These are phyloP conservation scores for Mastacembelus armatus DNA, from an alignment of 2,797 vertebrate genomes.

Conservation along the genomic window DNA sequence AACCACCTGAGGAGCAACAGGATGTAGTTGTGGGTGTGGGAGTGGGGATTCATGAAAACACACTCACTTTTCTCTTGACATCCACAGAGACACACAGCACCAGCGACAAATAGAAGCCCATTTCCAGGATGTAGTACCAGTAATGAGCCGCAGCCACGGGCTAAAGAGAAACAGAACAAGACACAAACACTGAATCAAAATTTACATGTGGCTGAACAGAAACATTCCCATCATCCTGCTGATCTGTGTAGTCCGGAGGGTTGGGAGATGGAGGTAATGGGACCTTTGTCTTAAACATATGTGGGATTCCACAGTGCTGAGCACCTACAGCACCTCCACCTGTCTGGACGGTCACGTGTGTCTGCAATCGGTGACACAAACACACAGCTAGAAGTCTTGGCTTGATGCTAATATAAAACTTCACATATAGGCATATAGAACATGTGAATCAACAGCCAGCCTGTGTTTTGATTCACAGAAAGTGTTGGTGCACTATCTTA, in stretches of 20 bases:
- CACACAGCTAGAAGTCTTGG: too few species aligned
- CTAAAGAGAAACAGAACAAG: conserved; percentile 73
- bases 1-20: neutral
- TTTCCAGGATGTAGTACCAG: conserved; percentile 92
- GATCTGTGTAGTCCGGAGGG: neutral
- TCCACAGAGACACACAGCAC: conserved; percentile 91
- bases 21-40: neutral
- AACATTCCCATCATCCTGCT: conserved; percentile 19
- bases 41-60: neutral
- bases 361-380: too few species aligned
- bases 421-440: too few species aligned
- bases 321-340: conserved; percentile 22
- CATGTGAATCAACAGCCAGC: neutral
- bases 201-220: neutral
- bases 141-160: conserved; percentile 83
- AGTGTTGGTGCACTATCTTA: conserved; percentile 10
- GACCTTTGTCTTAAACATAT: conserved; percentile 23
- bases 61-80: conserved; percentile 92
- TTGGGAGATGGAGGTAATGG: neutral
- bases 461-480: conserved; percentile 6
- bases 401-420: too few species aligned
- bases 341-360: neutral
- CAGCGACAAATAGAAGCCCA: conserved; percentile 93
- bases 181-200: neutral
- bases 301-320: too few species aligned